Evolutionary conservation across 1,140 invertebrate species (phyloP), one percentile per base, ranked within the genome.

Genomic region (Laupala kohalensis): DNA sequence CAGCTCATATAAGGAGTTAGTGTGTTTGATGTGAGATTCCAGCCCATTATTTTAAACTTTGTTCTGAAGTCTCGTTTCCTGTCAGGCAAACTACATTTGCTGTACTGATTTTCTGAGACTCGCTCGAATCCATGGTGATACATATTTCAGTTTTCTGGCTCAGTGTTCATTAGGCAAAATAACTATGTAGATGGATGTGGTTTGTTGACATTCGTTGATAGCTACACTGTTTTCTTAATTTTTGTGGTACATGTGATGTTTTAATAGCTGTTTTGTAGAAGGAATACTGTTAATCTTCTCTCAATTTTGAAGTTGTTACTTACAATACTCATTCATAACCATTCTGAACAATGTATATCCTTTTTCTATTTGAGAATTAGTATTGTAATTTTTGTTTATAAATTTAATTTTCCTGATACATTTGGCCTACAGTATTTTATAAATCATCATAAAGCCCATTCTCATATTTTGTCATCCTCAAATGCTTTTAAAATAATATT

Each of bases 161-260:
- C 27, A 23, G 29, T 68, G n/a, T 37, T 68, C 29, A 27, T 68
- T 29, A 29, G 3, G 29, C 5, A 6, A 68, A 68, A 29, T n/a
- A 37, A 29, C 19, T 23, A 65, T 65, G 25, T n/a, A 68, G 29
- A 68, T 26, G 15, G 6, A 27, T 68, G 29, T 27, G 24, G 24
- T 23, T 23, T 68, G 23, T 6, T 68, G 3, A 68, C 13, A 68
- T 27, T 37, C 29, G 67, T 29, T 29, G 29, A 30, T 68, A n/a
- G 23, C 29, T 68, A 68, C 5, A 1, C 5, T 23, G 24, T 27
- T 68, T 68, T 29, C 27, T 23, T 23, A 6, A 23, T 68, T 37
- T 68, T 27, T 68, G 28, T 68, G 67, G 67, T 68, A 37, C 25
- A 68, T 68, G 13, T 68, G 67, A 68, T 68, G 67, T 68, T 68